phyloP scores from a whole-genome alignment of 2,113 vertebrate genomes.

The Amphilophus citrinellus region DNA sequence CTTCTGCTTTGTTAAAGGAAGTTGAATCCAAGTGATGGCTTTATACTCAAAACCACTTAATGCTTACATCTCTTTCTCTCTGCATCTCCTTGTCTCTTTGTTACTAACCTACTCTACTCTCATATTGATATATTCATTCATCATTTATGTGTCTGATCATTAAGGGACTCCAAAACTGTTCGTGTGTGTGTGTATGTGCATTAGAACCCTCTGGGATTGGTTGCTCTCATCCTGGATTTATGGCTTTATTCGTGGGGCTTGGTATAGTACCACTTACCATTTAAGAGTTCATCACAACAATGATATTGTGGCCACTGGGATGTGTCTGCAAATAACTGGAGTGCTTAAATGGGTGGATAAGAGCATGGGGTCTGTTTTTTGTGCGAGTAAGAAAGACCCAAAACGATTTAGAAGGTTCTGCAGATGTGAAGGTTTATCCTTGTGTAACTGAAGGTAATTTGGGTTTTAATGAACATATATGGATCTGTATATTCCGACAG shows the following conservation, averaged over 20 bases:
- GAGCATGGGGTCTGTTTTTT: slow-evolving; percentile 41
- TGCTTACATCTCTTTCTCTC: slow-evolving; percentile 41
- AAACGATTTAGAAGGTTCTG: not conserved
- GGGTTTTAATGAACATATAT: not conserved
- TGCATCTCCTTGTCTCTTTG: slow-evolving; percentile 42
- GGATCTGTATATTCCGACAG: not conserved
- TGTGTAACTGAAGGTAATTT: not conserved
- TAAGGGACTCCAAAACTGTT: slow-evolving; percentile 68
- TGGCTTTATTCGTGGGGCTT: slow-evolving; percentile 62
- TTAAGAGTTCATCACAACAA: slow-evolving; percentile 74
- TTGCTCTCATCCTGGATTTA: slow-evolving; percentile 68
- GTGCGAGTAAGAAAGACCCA: not conserved
- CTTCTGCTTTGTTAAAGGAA: slow-evolving; percentile 56
- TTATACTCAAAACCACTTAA: slow-evolving; percentile 68
- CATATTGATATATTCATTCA: slow-evolving; percentile 77
- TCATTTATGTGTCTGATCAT: slow-evolving; percentile 79
- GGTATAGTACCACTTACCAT: slow-evolving; percentile 75
- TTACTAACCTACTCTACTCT: slow-evolving; percentile 62
- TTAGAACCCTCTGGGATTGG: slow-evolving; percentile 59
- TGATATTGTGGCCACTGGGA: slow-evolving; percentile 61
- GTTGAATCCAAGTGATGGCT: slow-evolving; percentile 43
- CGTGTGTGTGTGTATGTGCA: slow-evolving; percentile 5
- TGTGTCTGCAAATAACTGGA: slow-evolving; percentile 43
- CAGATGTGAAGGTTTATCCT: not conserved
- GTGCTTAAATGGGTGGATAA: slow-evolving; percentile 47